Conservation (phyloP, 2,888 invertebrate species). For the Melipona beecheii region DNA sequence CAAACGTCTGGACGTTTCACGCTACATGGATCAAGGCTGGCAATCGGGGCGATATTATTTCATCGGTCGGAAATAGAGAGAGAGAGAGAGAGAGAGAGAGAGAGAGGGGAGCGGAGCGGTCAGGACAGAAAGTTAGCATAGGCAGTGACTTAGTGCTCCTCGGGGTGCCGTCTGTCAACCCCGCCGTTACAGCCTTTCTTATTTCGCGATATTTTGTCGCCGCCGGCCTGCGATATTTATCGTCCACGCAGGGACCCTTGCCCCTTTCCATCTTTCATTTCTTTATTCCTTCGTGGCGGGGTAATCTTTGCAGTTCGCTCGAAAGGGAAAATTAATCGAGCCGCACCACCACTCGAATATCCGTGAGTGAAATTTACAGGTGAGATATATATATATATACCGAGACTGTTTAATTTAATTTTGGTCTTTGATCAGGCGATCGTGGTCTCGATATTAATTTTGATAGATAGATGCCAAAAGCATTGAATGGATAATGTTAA, state of each 20-base stretch:
- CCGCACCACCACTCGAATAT: too few relatives aligned
- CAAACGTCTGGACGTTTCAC: constrained; percentile 60
- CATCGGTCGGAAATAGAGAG: constrained; percentile 74
- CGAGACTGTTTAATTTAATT: too few relatives aligned
- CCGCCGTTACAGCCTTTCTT: constrained; percentile 74
- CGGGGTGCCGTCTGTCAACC: constrained; percentile 82
- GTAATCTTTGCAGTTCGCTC: constrained; percentile 35
- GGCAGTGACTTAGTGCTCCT: constrained; percentile 83
- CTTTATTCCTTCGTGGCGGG: background rate
- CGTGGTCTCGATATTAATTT: too few relatives aligned
- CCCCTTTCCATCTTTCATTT: background rate
- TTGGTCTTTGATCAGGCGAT: too few relatives aligned
- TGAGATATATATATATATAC: too few relatives aligned
- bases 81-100: too few relatives aligned
- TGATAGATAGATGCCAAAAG: too few relatives aligned
- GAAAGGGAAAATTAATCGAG: constrained; percentile 25
- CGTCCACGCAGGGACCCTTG: constrained; percentile 72
- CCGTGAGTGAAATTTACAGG: too few relatives aligned
- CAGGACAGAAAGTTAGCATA: constrained; percentile 79
- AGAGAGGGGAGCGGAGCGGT: constrained; percentile 27
- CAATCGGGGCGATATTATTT: constrained; percentile 79
- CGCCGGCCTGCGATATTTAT: constrained; percentile 78
- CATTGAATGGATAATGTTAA: too few relatives aligned
- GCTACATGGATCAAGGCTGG: constrained; percentile 66
- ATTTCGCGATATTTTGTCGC: constrained; percentile 83